These are phyloP conservation scores for Drosophila busckii DNA, from an alignment of 1,140 invertebrate genomes.

Conservation along the genomic window DNA sequence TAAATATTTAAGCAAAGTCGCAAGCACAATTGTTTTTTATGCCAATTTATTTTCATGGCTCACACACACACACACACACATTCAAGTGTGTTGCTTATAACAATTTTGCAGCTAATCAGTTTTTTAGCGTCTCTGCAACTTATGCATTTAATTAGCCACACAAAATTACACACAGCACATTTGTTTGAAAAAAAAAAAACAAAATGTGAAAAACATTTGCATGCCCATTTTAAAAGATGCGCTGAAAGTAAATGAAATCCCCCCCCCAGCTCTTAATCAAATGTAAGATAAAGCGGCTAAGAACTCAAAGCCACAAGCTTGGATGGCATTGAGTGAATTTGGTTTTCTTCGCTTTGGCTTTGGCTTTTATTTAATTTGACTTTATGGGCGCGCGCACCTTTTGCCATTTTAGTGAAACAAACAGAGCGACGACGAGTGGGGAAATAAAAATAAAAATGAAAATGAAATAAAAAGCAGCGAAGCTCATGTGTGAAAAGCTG, in stretches of 20 bases:
- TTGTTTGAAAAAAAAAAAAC: conserved; percentile 20
- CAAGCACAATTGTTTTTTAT: no score
- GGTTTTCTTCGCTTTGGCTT: no score
- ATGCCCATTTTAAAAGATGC: conserved; percentile 28
- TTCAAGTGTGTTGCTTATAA: no score
- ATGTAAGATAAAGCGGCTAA: conserved; percentile 27
- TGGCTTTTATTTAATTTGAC: conserved; percentile 72
- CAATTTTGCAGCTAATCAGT: no score
- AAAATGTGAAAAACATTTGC: conserved; percentile 50
- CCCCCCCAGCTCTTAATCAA: no score
- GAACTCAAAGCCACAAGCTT: background rate
- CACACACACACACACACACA: no score
- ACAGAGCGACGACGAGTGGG: conserved; percentile 31
- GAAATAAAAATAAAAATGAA: conserved; percentile 26
- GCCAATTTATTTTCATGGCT: no score
- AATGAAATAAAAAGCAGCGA: conserved; percentile 34
- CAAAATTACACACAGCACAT: no score
- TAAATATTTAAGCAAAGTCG: no score
- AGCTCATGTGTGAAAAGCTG: conserved; percentile 53
- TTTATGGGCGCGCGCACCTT: conserved; percentile 70
- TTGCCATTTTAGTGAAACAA: conserved; percentile 50
- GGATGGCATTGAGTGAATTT: conserved; percentile 11
- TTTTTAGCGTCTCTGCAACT: conserved; percentile 4
- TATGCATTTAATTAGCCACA: conserved; percentile 57
- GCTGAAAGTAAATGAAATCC: conserved; percentile 62